Evolutionary conservation across 2,888 invertebrate genomes (phyloP), one percentile per base, ranked within the genome.

Genomic region (Athrips mouffetella): DNA sequence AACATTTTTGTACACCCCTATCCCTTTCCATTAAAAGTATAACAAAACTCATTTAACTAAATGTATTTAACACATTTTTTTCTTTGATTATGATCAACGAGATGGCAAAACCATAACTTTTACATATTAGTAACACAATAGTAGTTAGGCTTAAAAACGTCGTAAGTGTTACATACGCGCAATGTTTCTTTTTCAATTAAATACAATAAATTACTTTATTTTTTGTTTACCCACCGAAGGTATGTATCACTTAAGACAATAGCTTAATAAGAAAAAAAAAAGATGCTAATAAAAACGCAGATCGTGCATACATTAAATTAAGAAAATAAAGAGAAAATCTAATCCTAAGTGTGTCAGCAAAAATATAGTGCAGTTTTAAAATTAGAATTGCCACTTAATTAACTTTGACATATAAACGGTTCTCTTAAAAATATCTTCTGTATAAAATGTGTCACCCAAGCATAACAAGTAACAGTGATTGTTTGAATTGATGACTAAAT

Each of bases 301-400:
- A 87, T 86, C 86, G 86, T 85, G 86, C 84, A 82, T 80, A 81
- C 76, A 48, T 85, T 84, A 83, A 73, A 82, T 79, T 85, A 86
- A 71, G 71, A 80, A 81, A 83, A 76, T 16, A 25, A 71, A 66
- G 59, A 61, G 70, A 75, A 72, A 73, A 73, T 73, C 78, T 84
- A 74, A 80, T 67, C 70, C 87, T 86, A 88, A 75, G 80, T 80
- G 83, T 85, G 87, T 86, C 87, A 87, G 87, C 87, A 86, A 86
- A 84, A 87, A 82, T 85, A 85, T 81, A 82, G 84, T 85, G 87
- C 83, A 82, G 77, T 75, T n/a, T n/a, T 69, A 71, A 85, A 86
- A 85, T 84, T 80, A 86, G 73, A 82, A 81, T 86, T 83, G 85
- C 83, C 78, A 81, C 83, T 81, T 84, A 83, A 80, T 80, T 85